Evolutionary conservation across 2,113 vertebrate genomes (phyloP).

Genomic region (Neomonachus schauinslandi): DNA sequence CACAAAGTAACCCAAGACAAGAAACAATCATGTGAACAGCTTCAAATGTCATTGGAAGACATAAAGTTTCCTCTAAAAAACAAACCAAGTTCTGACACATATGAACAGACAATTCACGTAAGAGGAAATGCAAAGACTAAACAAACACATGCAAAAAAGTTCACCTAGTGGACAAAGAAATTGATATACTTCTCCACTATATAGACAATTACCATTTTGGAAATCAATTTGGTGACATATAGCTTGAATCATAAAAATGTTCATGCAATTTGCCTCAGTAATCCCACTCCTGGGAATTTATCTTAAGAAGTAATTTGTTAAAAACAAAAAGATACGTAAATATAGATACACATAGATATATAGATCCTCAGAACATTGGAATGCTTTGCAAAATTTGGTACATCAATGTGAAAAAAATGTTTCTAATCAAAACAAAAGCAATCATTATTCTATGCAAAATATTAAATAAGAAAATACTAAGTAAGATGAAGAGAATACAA

Average conservation of each 20-base stretch:
- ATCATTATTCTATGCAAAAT: not conserved
- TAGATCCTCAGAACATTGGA: not conserved
- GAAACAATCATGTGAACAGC: not conserved
- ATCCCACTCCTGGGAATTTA: not conserved
- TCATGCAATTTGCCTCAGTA: not conserved
- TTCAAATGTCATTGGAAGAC: not conserved
- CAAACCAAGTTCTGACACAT: not conserved
- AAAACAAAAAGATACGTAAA: not conserved
- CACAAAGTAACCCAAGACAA: not conserved
- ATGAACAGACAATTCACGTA: not conserved
- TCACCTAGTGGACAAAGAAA: not conserved
- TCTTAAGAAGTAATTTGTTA: not conserved
- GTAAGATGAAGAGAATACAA: conserved; percentile 13
- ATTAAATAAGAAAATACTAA: conserved; percentile 8
- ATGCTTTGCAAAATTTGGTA: conserved; percentile 10
- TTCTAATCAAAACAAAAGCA: conserved; percentile 8
- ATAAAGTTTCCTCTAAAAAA: not conserved
- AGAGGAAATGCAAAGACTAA: not conserved
- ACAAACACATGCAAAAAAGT: not conserved
- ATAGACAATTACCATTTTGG: not conserved
- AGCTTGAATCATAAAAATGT: not conserved
- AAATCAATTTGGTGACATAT: not conserved
- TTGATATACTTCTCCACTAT: too few relatives aligned
- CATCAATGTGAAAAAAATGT: not conserved
- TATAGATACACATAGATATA: not conserved